Conservation (phyloP, 2,888 invertebrate species). For the Hirudinaria manillensis region DNA sequence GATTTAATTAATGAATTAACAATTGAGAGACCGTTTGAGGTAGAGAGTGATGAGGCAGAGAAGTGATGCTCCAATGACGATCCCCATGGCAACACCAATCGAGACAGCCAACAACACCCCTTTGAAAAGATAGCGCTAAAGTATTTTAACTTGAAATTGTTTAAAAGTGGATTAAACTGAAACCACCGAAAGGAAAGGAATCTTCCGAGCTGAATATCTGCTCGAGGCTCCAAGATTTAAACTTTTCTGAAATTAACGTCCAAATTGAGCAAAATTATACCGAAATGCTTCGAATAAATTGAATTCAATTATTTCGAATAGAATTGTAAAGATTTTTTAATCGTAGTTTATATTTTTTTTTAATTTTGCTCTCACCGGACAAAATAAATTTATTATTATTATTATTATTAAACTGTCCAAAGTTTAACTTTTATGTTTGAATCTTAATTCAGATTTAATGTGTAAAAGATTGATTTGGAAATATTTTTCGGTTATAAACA, state of each 20-base stretch:
- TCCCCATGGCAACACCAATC: constrained; percentile 38
- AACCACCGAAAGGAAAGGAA: constrained; percentile 33
- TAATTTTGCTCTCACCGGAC: not conserved
- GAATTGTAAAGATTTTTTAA: too few relatives aligned
- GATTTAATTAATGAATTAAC: too few relatives aligned
- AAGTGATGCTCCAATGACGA: constrained; percentile 36
- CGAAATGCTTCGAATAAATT: not conserved
- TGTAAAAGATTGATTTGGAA: too few relatives aligned
- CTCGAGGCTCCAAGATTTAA: constrained; percentile 30
- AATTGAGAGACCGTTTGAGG: constrained; percentile 33
- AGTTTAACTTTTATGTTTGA: not conserved
- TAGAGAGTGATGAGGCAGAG: constrained; percentile 36
- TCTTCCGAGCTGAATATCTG: constrained; percentile 34
- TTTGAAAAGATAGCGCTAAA: not conserved
- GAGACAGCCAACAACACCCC: constrained; percentile 37
- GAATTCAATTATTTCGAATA: too few relatives aligned
- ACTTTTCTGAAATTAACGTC: constrained; percentile 9
- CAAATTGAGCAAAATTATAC: not conserved
- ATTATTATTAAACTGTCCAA: not conserved
- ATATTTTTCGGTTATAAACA: too few relatives aligned
- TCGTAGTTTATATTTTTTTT: too few relatives aligned
- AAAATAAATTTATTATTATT: not conserved
- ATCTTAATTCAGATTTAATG: too few relatives aligned
- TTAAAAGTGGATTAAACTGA: not conserved
- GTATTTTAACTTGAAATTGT: not conserved